Percentiles rank a stretch among this genome's conserved stretches.
Conservation (phyloP, 1,140 invertebrate species). For the Atta cephalotes region DNA sequence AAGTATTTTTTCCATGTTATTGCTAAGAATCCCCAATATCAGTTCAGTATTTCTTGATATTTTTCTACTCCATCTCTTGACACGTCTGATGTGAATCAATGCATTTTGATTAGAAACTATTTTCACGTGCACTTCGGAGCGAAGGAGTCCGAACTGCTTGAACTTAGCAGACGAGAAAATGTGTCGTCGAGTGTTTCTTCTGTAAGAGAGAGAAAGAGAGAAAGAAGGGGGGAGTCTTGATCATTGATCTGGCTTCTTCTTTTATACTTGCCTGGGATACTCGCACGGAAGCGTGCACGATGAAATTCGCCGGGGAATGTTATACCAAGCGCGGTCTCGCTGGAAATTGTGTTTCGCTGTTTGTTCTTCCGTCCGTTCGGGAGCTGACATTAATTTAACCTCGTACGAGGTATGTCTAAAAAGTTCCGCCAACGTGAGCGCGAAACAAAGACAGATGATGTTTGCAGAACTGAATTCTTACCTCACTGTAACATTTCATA, state of each 20-base stretch:
- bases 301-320: constrained; percentile 63
- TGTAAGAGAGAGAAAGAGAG: no score
- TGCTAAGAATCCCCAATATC: not conserved
- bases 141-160: constrained; percentile 18
- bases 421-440: constrained; percentile 57
- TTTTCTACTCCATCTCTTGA: not conserved
- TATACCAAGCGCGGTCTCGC: constrained; percentile 60
- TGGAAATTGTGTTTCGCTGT: constrained; percentile 65
- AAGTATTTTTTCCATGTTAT: not conserved
- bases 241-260: constrained; percentile 59
- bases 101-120: constrained; percentile 63
- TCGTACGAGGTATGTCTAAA: constrained; percentile 62
- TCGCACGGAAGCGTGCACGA: constrained; percentile 61
- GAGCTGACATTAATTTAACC: constrained; percentile 64
- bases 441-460: constrained; percentile 62
- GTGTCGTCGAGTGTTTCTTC: constrained; percentile 43
- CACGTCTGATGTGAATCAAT: constrained; percentile 15
- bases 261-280: constrained; percentile 54
- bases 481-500: constrained; percentile 42
- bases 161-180: constrained; percentile 38
- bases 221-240: constrained; percentile 31
- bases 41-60: not conserved
- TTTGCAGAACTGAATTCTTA: constrained; percentile 63
- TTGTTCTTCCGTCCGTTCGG: constrained; percentile 61
- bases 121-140: constrained; percentile 24